Evolutionary conservation across 2,888 invertebrate genomes (phyloP).

Genomic region (Diogma glabrata): DNA sequence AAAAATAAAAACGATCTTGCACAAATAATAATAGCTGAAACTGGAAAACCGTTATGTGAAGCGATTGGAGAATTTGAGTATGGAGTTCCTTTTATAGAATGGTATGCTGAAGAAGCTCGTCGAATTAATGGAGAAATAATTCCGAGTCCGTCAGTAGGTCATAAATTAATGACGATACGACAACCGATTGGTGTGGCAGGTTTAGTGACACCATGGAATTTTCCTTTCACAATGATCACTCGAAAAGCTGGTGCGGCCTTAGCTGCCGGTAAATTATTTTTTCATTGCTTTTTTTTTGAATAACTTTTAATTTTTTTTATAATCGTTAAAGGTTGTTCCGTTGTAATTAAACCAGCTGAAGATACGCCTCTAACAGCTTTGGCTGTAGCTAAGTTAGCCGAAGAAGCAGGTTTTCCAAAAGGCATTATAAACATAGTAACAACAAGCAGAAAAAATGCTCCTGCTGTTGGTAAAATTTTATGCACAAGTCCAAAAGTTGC

Average conservation of each 20-base stretch:
- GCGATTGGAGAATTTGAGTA: constrained; percentile 79
- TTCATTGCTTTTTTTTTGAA: too few relatives aligned
- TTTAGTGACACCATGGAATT: constrained; percentile 92
- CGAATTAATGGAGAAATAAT: constrained; percentile 73
- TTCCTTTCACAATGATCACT: constrained; percentile 96
- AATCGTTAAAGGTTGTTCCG: constrained; percentile 63
- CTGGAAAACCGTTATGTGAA: constrained; percentile 85
- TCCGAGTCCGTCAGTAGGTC: constrained; percentile 56
- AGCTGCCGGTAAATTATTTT: constrained; percentile 46
- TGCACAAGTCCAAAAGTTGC: constrained; percentile 74
- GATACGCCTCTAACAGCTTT: constrained; percentile 93
- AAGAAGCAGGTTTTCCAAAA: constrained; percentile 83
- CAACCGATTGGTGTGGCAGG: constrained; percentile 93
- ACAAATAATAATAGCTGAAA: constrained; percentile 67
- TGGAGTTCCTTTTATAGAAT: constrained; percentile 88
- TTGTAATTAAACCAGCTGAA: constrained; percentile 87
- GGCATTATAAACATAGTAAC: constrained; percentile 92
- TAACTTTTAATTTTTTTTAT: background rate
- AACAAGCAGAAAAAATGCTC: constrained; percentile 57
- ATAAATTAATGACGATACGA: constrained; percentile 61
- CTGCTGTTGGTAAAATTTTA: constrained; percentile 69
- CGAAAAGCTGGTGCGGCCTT: constrained; percentile 90
- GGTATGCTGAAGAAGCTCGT: constrained; percentile 90
- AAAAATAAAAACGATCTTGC: constrained; percentile 64
- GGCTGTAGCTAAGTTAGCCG: constrained; percentile 72